Conservation (phyloP, 2,888 invertebrate genomes). For the Empis livida region DNA sequence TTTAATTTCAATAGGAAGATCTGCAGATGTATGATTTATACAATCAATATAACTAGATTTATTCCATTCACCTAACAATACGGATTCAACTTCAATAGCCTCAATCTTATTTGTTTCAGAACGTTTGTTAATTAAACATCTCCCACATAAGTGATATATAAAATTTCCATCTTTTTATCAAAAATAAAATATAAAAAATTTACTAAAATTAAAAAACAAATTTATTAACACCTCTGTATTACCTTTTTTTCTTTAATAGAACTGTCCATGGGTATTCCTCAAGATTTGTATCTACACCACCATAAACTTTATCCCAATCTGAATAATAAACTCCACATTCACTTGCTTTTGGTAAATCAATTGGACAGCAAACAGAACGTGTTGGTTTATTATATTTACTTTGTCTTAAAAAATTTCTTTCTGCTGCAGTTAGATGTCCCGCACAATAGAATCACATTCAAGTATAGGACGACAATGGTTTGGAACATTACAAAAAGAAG, state of each 20-base stretch:
- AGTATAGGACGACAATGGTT: too few species aligned
- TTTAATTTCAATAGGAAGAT: constrained; percentile 42
- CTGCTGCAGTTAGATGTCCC: too few species aligned
- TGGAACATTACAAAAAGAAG: neutral
- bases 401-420: neutral
- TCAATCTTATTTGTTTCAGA: constrained; percentile 2
- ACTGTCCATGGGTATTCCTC: constrained; percentile 45
- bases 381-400: neutral
- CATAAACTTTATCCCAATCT: constrained; percentile 35
- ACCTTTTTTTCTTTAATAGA: constrained; percentile 26
- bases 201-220: neutral
- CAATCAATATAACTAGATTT: constrained; percentile 24
- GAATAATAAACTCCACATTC: neutral
- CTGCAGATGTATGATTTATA: constrained; percentile 42
- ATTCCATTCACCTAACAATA: constrained; percentile 17
- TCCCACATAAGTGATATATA: constrained; percentile 16
- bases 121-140: constrained; percentile 38
- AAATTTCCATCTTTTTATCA: neutral
- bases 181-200: neutral
- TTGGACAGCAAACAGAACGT: neutral
- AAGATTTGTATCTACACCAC: constrained; percentile 34
- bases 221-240: neutral
- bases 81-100: neutral
- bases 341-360: neutral
- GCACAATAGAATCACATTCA: too few species aligned